Evolutionary conservation across 2,888 invertebrate genomes (phyloP).

Genomic region (Drosophila rubida): DNA sequence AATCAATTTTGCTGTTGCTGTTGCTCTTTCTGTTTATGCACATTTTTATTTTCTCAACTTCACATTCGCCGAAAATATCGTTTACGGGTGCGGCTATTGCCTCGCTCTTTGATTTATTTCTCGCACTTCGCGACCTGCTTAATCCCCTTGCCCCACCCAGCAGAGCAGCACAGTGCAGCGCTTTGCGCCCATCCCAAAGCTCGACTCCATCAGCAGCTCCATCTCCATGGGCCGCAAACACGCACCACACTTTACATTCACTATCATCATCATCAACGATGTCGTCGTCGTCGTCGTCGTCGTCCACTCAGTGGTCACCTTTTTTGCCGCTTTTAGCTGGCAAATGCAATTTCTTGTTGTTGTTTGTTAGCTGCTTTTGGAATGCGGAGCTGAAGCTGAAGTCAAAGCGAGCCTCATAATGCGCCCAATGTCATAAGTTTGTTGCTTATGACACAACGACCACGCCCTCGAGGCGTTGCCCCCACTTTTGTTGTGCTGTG

Average conservation of each 20-base stretch:
- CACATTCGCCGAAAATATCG: slow-evolving; percentile 20
- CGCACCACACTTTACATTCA: slow-evolving; percentile 41
- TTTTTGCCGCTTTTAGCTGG: neutral
- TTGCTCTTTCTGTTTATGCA: slow-evolving; percentile 54
- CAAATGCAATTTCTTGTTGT: slow-evolving; percentile 15
- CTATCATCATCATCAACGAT: neutral
- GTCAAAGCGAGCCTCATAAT: slow-evolving; percentile 33
- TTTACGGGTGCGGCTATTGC: slow-evolving; percentile 40
- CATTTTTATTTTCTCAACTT: slow-evolving; percentile 40
- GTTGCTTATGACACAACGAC: slow-evolving; percentile 42
- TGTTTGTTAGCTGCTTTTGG: slow-evolving; percentile 13
- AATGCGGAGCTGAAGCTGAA: slow-evolving; percentile 23
- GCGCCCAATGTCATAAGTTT: slow-evolving; percentile 63
- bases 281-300: neutral
- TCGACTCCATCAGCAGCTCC: slow-evolving; percentile 4
- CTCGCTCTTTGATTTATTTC: slow-evolving; percentile 36
- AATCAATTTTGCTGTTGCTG: slow-evolving; percentile 60
- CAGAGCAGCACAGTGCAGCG: slow-evolving; percentile 6
- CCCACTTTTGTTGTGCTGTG: neutral
- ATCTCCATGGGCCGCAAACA: slow-evolving; percentile 55
- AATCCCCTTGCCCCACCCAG: slow-evolving; percentile 20
- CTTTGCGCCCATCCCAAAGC: slow-evolving; percentile 26
- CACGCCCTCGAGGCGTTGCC: slow-evolving; percentile 60
- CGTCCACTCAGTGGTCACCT: slow-evolving; percentile 8
- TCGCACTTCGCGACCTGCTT: slow-evolving; percentile 9